Evolutionary conservation across 1,140 invertebrate species (phyloP).

Genomic region (Belonocnema kinseyi): DNA sequence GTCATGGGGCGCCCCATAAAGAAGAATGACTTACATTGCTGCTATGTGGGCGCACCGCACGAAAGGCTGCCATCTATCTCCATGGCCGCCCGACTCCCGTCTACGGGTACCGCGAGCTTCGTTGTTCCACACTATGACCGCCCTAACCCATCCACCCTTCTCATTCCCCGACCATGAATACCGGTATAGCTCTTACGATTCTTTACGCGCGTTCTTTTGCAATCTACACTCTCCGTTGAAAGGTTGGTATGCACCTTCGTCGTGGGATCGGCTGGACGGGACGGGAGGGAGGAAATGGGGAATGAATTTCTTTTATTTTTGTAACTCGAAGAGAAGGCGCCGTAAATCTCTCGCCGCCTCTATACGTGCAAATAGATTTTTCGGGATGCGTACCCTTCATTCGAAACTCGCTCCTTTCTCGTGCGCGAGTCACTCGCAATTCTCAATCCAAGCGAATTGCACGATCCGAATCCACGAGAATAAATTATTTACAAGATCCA

Average conservation of each 20-base stretch:
- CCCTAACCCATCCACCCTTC: conserved; percentile 48
- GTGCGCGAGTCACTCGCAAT: conserved; percentile 32
- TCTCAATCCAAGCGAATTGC: background rate
- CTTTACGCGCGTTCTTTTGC: conserved; percentile 59
- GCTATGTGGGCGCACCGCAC: conserved; percentile 67
- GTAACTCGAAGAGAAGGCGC: conserved; percentile 1
- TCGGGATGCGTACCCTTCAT: conserved; percentile 25
- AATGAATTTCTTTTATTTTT: conserved; percentile 29
- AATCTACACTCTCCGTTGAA: conserved; percentile 57
- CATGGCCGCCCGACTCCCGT: conserved; percentile 46
- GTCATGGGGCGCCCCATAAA: conserved; percentile 72
- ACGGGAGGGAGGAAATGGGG: conserved; percentile 9
- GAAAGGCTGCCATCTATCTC: conserved; percentile 70
- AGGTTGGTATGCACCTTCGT: conserved; percentile 56
- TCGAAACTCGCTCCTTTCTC: conserved; percentile 43
- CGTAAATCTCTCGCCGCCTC: conserved; percentile 18
- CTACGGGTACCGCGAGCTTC: conserved; percentile 34
- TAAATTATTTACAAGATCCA: conserved; percentile 14
- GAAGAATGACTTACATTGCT: conserved; percentile 73
- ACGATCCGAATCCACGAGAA: background rate
- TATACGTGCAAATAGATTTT: conserved; percentile 30
- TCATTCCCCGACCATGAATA: conserved; percentile 55
- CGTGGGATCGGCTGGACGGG: conserved; percentile 44
- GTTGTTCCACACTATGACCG: conserved; percentile 50
- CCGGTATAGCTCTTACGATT: conserved; percentile 53